Evolutionary conservation across 53 echinoderm and acorn worm genomes (phyloP), one percentile per base, ranked within the genome.

Genomic region (Pentamera pediparva): DNA sequence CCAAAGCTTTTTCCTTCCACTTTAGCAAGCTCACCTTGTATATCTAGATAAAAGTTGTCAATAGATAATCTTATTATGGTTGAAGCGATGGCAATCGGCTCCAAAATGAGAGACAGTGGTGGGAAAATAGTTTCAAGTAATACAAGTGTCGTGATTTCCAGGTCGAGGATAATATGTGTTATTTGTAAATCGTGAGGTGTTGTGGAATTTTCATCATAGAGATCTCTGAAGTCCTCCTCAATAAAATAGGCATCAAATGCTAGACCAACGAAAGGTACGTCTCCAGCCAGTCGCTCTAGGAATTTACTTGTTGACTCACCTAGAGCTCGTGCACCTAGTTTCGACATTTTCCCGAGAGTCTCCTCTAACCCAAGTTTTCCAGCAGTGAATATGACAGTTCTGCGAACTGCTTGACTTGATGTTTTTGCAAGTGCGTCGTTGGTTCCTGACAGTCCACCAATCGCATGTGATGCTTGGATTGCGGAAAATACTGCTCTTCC

Each of bases 261-360:
- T 17, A 43, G 45, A 27, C 58, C 58, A 57, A 57, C 58, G 20
- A 57, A 57, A 13, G 58, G 58, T 21, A 57, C 11, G 58, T 57
- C 32, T 37, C 65, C 25, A 2, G 1, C 19, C 9, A 65, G 0
- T 65, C 65, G 34, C 5, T 37, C 40, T 15, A 65, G 65, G 18
- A 65, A 34, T 65, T 65, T 65, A 65, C 65, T 65, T 32, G 65
- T 45, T 65, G 65, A 65, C 24, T 65, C 65, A 65, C 65, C 65
- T 65, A 65, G 36, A 35, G 65, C 65, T 37, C 36, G 32, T 15
- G 65, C 65, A 65, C 65, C 65, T 35, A 65, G 37, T 65, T 65
- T 37, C 32, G 65, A 65, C 65, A 65, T 65, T 65, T 37, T 65
- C 36, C 36, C 65, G 24, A 65, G 13, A 65, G 37, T 65, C 24